A percentile compares a stretch with the other conserved stretches of the same genome.
Conservation (phyloP, 2,113 vertebrate genomes). For the Cheilinus undulatus region DNA sequence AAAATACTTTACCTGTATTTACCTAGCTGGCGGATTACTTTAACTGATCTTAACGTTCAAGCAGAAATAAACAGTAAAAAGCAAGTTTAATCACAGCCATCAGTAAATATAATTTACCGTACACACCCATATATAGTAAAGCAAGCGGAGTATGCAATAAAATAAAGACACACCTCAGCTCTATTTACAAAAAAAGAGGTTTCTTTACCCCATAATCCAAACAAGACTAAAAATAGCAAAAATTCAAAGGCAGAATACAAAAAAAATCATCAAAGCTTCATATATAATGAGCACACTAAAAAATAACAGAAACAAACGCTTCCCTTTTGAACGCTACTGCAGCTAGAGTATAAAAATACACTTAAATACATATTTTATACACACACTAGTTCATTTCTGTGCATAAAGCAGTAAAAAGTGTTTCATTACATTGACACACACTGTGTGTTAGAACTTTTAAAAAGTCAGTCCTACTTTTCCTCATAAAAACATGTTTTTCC, state of each 20-base stretch:
- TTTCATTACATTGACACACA: constrained; percentile 41
- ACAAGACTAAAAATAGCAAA: constrained; percentile 17
- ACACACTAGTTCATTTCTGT: constrained; percentile 72
- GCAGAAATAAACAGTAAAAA: background rate
- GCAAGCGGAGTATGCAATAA: constrained; percentile 38
- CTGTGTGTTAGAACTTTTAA: constrained; percentile 7
- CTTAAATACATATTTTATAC: constrained; percentile 68
- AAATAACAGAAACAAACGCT: constrained; percentile 46
- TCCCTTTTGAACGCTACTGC: constrained; percentile 74
- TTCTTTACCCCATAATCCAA: constrained; percentile 35
- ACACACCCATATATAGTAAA: constrained; percentile 34
- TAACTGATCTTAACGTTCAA: constrained; percentile 1
- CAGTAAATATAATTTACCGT: background rate
- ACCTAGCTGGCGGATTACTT: constrained; percentile 11
- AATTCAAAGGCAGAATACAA: constrained; percentile 38
- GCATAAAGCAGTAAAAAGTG: constrained; percentile 70
- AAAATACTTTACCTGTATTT: constrained; percentile 13
- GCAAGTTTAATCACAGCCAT: constrained; percentile 5
- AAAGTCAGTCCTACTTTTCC: constrained; percentile 41
- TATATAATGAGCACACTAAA: constrained; percentile 51
- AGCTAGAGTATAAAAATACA: constrained; percentile 65
- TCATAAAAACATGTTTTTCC: constrained; percentile 22
- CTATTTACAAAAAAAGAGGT: constrained; percentile 72
- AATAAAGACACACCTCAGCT: constrained; percentile 36
- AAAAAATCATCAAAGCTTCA: constrained; percentile 52